Conservation (phyloP, 2,888 invertebrate species). For the Siphlonurus alternatus region DNA sequence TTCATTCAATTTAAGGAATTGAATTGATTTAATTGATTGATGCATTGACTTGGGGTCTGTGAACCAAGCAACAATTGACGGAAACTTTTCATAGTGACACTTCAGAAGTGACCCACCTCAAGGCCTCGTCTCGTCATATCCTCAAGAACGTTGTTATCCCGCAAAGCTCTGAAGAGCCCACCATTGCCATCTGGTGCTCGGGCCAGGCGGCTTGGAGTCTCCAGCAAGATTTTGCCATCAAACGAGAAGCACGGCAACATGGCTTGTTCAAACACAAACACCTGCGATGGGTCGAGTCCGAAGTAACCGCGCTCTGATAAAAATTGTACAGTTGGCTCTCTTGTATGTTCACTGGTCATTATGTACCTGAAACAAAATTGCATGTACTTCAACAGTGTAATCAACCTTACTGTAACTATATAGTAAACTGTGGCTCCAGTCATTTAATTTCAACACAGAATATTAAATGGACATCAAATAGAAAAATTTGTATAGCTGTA, state of each 20-base stretch:
- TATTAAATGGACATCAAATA: too few relatives aligned
- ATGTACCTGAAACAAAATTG: conserved; percentile 50
- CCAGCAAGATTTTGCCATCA: conserved; percentile 83
- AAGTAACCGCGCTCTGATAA: conserved; percentile 69
- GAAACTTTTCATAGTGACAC: too few relatives aligned
- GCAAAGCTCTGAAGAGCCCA: conserved; percentile 66
- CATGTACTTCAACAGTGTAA: not conserved
- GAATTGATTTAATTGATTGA: too few relatives aligned
- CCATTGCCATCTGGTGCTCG: conserved; percentile 88
- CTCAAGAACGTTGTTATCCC: conserved; percentile 52
- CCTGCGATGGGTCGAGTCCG: conserved; percentile 62
- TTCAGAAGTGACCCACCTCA: conserved; percentile 25
- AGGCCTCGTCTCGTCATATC: conserved; percentile 69
- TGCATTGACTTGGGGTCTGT: too few relatives aligned
- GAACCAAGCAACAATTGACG: too few relatives aligned
- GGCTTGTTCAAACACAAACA: conserved; percentile 82
- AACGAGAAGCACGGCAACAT: conserved; percentile 87
- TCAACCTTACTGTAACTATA: not conserved
- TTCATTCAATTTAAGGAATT: too few relatives aligned
- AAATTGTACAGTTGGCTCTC: conserved; percentile 62
- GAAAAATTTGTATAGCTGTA: too few relatives aligned
- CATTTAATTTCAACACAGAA: too few relatives aligned
- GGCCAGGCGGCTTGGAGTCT: conserved; percentile 38
- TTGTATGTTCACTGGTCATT: conserved; percentile 95
- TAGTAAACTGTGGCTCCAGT: not conserved